Base-by-base conservation (phyloP, 2,888 invertebrate species). In the Pristionchus entomophagus region DNA sequence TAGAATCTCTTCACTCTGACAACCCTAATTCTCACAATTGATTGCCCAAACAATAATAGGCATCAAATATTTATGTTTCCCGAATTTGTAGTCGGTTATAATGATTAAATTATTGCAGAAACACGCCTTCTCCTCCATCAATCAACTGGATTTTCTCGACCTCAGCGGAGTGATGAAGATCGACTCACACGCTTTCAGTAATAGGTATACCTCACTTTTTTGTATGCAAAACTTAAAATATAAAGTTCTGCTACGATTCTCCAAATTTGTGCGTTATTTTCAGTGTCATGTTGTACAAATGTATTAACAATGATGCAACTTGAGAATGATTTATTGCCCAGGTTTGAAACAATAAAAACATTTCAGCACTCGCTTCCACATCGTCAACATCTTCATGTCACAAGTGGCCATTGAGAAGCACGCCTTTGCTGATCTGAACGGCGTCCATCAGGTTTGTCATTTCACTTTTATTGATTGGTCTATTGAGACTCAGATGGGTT, bases 331-430 rank as follows among this genome's bases (percentile, higher is more conserved):
- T n/a, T n/a, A n/a, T n/a, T n/a, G n/a, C n/a, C n/a, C n/a, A n/a
- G n/a, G n/a, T n/a, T n/a, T n/a, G 17, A 69, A 69, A 38, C 26
- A n/a, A 38, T 32, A 26, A 45, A 17, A 22, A 59, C n/a, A 26
- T 59, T 83, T 12, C 59, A 85, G 85, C 77, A 53, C 85, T 35
- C 85, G 85, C n/a, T 85, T 85, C 85, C 77, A 85, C 85, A 53
- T 56, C 38, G 51, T 85, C 56, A 45, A 85, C 56, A 56, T 85
- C 73, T 77, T 59, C 85, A 53, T 29, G n/a, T 77, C 73, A 1
- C 32, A 49, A 38, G 22, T 77, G 38, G 17, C 73, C 5, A 35
- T 85, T 51, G 53, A 73, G 38, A 49, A 59, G 53, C 14, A 77
- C 26, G 85, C 85, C 14, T 85, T 85, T 38, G 49, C 85, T 10